Evolutionary conservation across 2,113 vertebrate species (phyloP).

Genomic region (Rhagologus leucostigma): DNA sequence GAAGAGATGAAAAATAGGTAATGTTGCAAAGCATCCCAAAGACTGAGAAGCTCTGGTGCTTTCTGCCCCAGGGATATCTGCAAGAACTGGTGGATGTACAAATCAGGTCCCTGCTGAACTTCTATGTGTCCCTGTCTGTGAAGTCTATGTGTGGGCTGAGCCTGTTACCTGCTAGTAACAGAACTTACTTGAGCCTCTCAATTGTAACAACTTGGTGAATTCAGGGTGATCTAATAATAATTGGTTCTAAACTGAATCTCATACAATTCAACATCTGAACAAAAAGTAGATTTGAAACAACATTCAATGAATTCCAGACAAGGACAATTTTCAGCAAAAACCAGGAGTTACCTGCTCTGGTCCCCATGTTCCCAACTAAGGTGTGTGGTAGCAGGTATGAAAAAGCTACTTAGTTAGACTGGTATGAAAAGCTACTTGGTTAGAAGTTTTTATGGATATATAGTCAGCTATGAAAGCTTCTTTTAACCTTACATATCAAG

Average conservation of each 20-base stretch:
- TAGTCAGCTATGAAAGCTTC: not conserved
- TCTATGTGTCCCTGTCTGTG: fast-evolving
- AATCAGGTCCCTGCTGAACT: not conserved
- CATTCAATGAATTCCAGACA: not conserved
- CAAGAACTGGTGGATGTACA: not conserved
- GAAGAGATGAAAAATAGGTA: not conserved
- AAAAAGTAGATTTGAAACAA: not conserved
- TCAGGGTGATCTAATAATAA: not conserved
- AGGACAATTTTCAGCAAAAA: not conserved
- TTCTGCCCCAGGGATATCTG: not conserved
- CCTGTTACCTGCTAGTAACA: not conserved
- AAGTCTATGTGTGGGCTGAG: not conserved
- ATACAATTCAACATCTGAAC: not conserved
- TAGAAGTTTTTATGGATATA: not conserved
- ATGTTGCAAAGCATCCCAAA: not conserved
- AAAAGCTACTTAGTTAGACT: no score
- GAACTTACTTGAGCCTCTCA: fast-evolving
- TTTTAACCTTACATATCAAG: not conserved
- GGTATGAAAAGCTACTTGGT: not conserved
- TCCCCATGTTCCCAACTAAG: not conserved
- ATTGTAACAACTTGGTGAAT: not conserved
- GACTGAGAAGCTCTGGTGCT: not conserved
- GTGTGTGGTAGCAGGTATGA: not conserved
- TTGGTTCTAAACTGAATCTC: not conserved
- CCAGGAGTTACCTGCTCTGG: not conserved